Conservation (phyloP, 2,797 vertebrate genomes). For the Oophaga sylvatica region DNA sequence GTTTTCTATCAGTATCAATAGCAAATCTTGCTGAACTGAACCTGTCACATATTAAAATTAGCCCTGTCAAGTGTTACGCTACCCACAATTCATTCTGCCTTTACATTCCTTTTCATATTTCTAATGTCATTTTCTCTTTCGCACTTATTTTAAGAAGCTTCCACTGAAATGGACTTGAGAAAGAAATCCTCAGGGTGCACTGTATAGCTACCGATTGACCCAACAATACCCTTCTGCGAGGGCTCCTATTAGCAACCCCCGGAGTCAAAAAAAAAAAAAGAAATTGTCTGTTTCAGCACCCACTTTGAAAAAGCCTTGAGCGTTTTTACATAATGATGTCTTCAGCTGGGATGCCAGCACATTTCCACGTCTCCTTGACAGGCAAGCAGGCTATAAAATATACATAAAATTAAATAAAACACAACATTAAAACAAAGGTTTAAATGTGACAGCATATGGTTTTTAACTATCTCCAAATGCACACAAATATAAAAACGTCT, state of each 20-base stretch:
- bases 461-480: slow-evolving; percentile 68
- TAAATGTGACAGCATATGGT: slow-evolving; percentile 68
- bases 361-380: slow-evolving; percentile 75
- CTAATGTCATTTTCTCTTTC: slow-evolving; percentile 64
- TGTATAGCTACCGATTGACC: slow-evolving; percentile 66
- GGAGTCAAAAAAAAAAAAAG: slow-evolving; percentile 70
- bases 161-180: slow-evolving; percentile 48
- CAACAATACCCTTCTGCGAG: slow-evolving; percentile 66
- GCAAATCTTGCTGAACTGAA: slow-evolving; percentile 69
- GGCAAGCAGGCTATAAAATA: slow-evolving; percentile 72
- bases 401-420: slow-evolving; percentile 77
- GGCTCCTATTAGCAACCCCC: slow-evolving; percentile 72
- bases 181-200: slow-evolving; percentile 69
- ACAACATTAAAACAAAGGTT: slow-evolving; percentile 73
- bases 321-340: slow-evolving; percentile 76
- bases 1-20: slow-evolving; percentile 70
- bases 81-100: slow-evolving; percentile 65
- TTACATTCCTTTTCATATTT: slow-evolving; percentile 60
- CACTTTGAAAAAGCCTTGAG: slow-evolving; percentile 75
- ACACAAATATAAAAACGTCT: slow-evolving; percentile 63
- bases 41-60: slow-evolving; percentile 72
- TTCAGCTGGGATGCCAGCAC: slow-evolving; percentile 73
- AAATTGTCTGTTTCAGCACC: slow-evolving; percentile 71
- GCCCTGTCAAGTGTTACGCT: slow-evolving; percentile 64
- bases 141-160: slow-evolving; percentile 66